Conservation (phyloP, 2,113 vertebrate species). For the Guaruba guarouba region DNA sequence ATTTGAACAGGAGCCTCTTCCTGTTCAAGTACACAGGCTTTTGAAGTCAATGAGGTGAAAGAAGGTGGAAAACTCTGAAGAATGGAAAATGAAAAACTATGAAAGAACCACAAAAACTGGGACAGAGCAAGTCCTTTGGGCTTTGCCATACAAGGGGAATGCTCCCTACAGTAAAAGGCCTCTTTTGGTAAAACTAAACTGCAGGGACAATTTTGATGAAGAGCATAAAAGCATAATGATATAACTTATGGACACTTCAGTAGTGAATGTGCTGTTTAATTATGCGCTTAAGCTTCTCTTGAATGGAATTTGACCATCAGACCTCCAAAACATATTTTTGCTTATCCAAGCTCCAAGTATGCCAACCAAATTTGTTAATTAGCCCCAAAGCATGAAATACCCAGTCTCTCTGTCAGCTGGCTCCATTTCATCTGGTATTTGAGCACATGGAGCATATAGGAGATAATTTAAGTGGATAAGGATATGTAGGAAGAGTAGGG, state of each 20-base stretch:
- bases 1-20: background rate
- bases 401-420: background rate
- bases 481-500: background rate
- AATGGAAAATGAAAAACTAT: background rate
- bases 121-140: background rate
- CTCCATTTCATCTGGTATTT: background rate
- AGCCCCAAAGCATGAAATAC: background rate
- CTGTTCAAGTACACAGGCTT: background rate
- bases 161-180: background rate
- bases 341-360: background rate
- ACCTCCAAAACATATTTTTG: background rate
- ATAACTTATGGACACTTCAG: background rate
- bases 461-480: background rate
- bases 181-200: background rate
- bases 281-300: background rate
- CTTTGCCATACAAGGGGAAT: background rate
- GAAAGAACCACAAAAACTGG: background rate
- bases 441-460: background rate
- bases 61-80: background rate
- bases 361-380: background rate
- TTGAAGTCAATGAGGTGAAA: background rate
- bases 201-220: background rate
- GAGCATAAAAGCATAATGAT: background rate
- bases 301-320: background rate
- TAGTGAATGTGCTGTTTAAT: background rate